Conservation (phyloP, 2,113 vertebrate genomes). For the Phainopepla nitens region DNA sequence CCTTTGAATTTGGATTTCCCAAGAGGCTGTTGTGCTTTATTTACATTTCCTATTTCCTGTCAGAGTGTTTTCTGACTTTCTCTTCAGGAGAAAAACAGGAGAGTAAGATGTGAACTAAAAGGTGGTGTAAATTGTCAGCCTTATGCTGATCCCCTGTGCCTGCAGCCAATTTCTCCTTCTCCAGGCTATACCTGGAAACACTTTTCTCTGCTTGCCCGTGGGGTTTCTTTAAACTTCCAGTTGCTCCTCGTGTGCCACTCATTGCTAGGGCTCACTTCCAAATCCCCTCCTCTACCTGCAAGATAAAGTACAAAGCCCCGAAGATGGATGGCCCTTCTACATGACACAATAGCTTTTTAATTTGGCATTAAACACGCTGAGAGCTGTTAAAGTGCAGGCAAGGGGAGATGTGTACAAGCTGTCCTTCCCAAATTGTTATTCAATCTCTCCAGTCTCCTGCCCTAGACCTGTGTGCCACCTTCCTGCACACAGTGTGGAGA, state of each 20-base stretch:
- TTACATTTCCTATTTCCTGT: constrained; percentile 52
- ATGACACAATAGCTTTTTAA: background rate
- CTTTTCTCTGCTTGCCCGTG: background rate
- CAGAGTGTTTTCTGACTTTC: constrained; percentile 10
- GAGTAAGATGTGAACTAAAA: background rate
- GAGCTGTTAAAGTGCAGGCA: background rate
- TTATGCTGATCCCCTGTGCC: background rate
- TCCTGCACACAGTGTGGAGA: background rate
- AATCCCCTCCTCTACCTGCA: background rate
- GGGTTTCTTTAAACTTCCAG: background rate
- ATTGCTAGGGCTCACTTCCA: background rate
- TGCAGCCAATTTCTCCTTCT: background rate
- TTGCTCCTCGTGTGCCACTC: background rate
- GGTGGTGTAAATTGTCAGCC: background rate
- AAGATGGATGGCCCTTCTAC: background rate
- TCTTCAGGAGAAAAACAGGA: background rate
- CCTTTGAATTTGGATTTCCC: background rate
- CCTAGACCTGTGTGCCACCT: background rate
- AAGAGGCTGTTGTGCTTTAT: background rate
- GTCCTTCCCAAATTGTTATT: background rate
- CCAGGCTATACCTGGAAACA: fast-evolving
- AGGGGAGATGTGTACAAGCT: background rate
- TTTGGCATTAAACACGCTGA: background rate
- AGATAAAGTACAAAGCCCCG: background rate
- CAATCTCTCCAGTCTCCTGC: background rate